Conservation (phyloP, 2,888 invertebrate species). For the Helobdella robusta region DNA sequence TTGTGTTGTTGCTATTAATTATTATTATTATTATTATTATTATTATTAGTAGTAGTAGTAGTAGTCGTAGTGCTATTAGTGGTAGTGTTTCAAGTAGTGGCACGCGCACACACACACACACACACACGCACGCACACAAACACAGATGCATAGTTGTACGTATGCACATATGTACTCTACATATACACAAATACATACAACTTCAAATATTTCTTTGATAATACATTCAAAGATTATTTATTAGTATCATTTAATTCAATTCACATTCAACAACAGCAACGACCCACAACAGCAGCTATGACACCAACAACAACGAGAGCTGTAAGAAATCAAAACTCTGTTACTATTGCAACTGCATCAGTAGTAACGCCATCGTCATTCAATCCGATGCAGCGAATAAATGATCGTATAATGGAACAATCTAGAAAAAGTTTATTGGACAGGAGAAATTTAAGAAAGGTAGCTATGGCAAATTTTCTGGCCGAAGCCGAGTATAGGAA, state of each 20-base stretch:
- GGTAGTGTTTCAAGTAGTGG: not conserved
- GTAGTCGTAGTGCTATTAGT: no score
- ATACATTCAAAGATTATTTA: not conserved
- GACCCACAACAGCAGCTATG: no score
- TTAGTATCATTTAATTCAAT: no score
- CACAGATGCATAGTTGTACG: not conserved
- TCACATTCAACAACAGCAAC: no score
- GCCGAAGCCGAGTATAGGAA: conserved; percentile 58
- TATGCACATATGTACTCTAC: not conserved
- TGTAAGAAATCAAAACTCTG: no score
- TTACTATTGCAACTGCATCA: no score
- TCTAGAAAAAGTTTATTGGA: no score
- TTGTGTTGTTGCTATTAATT: not conserved
- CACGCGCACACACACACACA: not conserved
- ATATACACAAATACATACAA: not conserved
- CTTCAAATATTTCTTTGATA: not conserved
- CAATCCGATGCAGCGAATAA: no score
- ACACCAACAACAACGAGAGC: no score
- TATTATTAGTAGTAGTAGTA: no score
- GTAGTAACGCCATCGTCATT: no score
- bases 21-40: not conserved
- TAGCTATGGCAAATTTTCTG: conserved; percentile 64
- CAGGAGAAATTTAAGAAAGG: conserved; percentile 69
- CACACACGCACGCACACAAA: not conserved
- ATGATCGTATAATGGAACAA: no score